Evolutionary conservation across 1,140 invertebrate species (phyloP).

Genomic region (Steinernema feltiae): DNA sequence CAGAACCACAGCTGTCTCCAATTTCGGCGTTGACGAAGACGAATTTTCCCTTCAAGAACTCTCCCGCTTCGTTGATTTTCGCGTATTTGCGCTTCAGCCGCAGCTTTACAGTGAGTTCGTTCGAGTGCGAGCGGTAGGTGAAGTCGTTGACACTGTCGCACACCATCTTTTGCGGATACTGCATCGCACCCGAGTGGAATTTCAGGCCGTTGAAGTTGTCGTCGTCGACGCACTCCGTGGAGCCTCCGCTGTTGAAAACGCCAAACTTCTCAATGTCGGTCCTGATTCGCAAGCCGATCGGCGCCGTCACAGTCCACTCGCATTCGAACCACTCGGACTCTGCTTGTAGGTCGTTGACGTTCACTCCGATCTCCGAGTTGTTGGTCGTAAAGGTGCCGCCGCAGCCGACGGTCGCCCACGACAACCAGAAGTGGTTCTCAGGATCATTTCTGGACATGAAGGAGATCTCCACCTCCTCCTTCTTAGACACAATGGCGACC

Average conservation of each 20-base stretch:
- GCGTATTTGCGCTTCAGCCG: conserved; percentile 15
- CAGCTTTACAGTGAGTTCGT: conserved; percentile 40
- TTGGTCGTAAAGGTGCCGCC: conserved; percentile 41
- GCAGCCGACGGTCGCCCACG: conserved; percentile 48
- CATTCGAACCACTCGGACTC: conserved; percentile 35
- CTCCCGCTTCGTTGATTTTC: background rate
- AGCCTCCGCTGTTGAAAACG: conserved; percentile 13
- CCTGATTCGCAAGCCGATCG: conserved; percentile 40
- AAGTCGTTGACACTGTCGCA: conserved; percentile 26
- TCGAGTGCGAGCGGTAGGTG: conserved; percentile 40
- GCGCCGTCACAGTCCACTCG: conserved; percentile 45
- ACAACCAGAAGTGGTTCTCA: conserved; percentile 55
- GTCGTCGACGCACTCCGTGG: conserved; percentile 12
- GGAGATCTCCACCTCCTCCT: conserved; percentile 33
- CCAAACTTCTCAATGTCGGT: conserved; percentile 15
- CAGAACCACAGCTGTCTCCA: conserved; percentile 20
- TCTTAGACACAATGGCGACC: conserved; percentile 26
- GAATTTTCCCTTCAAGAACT: conserved; percentile 1
- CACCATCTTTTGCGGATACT: conserved; percentile 8
- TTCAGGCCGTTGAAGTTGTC: conserved; percentile 19
- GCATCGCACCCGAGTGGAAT: conserved; percentile 10
- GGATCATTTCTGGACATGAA: conserved; percentile 36
- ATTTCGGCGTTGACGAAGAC: conserved; percentile 27
- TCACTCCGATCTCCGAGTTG: conserved; percentile 27
- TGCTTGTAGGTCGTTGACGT: conserved; percentile 35